Evolutionary conservation across 1,140 invertebrate species (phyloP).

Genomic region (Temnothorax curvispinosus): DNA sequence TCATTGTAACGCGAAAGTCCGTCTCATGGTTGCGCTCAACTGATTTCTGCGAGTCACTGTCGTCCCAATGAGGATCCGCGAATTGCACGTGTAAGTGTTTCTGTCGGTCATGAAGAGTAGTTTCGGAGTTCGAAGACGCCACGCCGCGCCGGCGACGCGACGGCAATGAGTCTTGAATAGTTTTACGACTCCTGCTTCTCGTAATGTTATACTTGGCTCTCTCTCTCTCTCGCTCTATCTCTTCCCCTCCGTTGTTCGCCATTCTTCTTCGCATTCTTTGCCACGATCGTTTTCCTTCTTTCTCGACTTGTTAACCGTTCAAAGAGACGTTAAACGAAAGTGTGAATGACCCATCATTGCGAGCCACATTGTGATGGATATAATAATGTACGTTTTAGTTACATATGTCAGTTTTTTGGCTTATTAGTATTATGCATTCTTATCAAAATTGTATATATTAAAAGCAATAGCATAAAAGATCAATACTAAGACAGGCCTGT

Average conservation of each 20-base stretch:
- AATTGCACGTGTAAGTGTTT: conserved; percentile 58
- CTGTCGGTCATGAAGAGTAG: conserved; percentile 29
- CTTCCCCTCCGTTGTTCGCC: background rate
- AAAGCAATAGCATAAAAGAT: background rate
- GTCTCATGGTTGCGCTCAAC: background rate
- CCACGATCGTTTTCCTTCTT: background rate
- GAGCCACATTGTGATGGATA: background rate
- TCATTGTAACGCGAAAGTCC: background rate
- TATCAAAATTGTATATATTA: background rate
- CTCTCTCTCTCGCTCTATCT: background rate
- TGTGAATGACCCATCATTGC: background rate
- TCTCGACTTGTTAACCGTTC: background rate
- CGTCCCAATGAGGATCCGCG: conserved; percentile 43
- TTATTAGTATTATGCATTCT: background rate
- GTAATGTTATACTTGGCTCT: conserved; percentile 64
- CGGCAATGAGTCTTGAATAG: conserved; percentile 71
- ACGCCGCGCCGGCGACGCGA: background rate
- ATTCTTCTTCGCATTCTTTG: conserved; percentile 37
- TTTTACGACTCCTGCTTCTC: conserved; percentile 63
- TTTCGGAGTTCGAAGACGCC: conserved; percentile 58
- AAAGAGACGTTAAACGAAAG: background rate
- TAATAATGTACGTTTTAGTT: too few relatives aligned
- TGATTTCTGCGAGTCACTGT: conserved; percentile 62
- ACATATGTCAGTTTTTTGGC: background rate
- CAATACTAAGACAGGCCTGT: background rate